Base-by-base conservation (phyloP, 2,888 invertebrate species). In the Meliscaeva auricollis region DNA sequence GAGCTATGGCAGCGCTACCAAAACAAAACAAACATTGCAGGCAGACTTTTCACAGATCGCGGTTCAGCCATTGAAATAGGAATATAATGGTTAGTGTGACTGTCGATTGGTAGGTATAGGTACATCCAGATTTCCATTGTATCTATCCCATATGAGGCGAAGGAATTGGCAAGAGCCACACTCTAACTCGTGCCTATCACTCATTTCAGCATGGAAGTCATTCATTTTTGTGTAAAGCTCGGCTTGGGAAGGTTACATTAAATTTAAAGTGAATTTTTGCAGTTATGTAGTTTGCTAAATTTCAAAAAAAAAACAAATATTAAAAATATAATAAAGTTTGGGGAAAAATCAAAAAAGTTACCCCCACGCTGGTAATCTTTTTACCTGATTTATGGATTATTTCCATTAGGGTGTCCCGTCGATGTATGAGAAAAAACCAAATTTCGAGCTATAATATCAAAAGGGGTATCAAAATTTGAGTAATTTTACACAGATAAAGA, bases 1-100 rank as follows among this genome's bases (percentile, higher is more conserved):
- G 54, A 79, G 75, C 66, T 6, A 41, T n/a, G n/a, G 44, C 62
- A 62, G 76, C 66, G 26, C 58, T 76, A 80, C 80, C 80, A 75
- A 85, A 85, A 85, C 80, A 70, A 80, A 80, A 85, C 80, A 70
- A 80, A 80, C 72, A 85, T 75, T 69, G 76, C 17, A 73, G 72
- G 58, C 62, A 20, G 58, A 41, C 58, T 35, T 70, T 48, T 22
- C 62, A 41, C 72, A 35, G 58, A 52, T 46, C 66, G 20, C 38
- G 20, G 26, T 35, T 15, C 13, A 60, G 32, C 44, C 64, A 15
- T 30, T 62, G 17, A 32, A 75, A 75, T 84, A 75, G 75, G 66
- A 84, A 80, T 38, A 38, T 38, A n/a, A 9, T 58, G 30, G 70
- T 78, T 56, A 75, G 74, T 78, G 74, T 68, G 77, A 62, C 48